A percentile compares a stretch with the other conserved stretches of the same genome.
These are phyloP conservation scores for Temnopleurus reevesii DNA, from an alignment of 53 echinoderm and acorn worm species.

Conservation along the genomic window DNA sequence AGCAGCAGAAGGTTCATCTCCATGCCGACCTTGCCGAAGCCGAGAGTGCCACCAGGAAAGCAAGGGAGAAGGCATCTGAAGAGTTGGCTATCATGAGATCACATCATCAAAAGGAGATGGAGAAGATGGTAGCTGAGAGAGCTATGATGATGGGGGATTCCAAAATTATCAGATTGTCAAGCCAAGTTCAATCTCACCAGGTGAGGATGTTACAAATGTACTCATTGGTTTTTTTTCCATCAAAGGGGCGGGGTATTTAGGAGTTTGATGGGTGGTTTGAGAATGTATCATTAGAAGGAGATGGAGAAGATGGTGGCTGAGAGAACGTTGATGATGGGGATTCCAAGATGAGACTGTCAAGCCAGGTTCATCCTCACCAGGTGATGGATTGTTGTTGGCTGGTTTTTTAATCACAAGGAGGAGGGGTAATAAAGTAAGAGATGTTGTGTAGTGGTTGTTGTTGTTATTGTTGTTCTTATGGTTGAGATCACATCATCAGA, in stretches of 20 bases:
- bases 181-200: slow-evolving; percentile 86
- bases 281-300: slow-evolving; percentile 68
- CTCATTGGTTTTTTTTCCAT: no score
- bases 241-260: no score
- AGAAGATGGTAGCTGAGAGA: slow-evolving; percentile 69
- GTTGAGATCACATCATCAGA: no score
- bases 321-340: slow-evolving; percentile 74
- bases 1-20: slow-evolving; percentile 77
- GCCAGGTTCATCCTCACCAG: slow-evolving; percentile 85
- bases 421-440: no score
- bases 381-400: no score
- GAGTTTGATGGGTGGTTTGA: no score
- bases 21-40: slow-evolving; percentile 82
- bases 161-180: slow-evolving; percentile 60
- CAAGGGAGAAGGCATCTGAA: slow-evolving; percentile 71
- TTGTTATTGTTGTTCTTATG: no score
- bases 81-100: slow-evolving; percentile 56
- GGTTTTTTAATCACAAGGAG: no score
- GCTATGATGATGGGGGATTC: slow-evolving; percentile 72
- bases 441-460: no score
- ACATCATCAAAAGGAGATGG: slow-evolving; percentile 72
- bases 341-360: slow-evolving; percentile 62
- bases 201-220: no score
- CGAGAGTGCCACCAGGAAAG: slow-evolving; percentile 77
- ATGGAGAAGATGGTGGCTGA: slow-evolving; percentile 69